Conservation (phyloP, 2,113 vertebrate species). For the Lethenteron reissneri region DNA sequence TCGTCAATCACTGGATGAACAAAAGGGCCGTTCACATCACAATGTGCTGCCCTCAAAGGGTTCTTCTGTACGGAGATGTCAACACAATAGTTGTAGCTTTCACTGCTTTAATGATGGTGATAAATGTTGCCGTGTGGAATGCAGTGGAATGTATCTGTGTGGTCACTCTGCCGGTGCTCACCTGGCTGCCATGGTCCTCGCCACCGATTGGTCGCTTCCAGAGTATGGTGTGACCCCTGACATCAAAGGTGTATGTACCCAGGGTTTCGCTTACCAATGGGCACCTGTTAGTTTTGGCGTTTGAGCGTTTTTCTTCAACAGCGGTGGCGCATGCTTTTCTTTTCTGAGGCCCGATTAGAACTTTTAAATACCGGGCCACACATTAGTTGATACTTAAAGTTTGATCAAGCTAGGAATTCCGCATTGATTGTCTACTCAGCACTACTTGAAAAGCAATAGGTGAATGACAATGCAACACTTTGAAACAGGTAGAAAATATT, state of each 20-base stretch:
- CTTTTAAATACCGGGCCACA: too few relatives aligned
- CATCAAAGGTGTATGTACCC: slow-evolving; percentile 39
- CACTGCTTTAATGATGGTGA: neutral
- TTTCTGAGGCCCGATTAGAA: neutral
- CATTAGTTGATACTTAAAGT: too few relatives aligned
- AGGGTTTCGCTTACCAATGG: neutral
- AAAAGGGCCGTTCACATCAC: neutral
- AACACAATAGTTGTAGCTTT: neutral
- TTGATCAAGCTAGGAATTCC: too few relatives aligned
- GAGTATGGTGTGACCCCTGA: slow-evolving; percentile 30
- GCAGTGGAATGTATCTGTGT: slow-evolving; percentile 58
- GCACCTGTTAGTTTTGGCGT: neutral
- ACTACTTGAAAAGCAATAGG: too few relatives aligned
- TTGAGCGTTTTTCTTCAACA: neutral
- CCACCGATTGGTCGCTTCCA: slow-evolving; percentile 35
- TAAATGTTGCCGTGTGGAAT: neutral
- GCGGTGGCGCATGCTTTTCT: neutral
- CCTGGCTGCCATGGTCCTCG: slow-evolving; percentile 54
- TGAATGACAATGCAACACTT: too few relatives aligned
- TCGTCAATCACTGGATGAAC: neutral
- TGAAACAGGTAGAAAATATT: too few relatives aligned
- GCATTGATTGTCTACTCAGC: too few relatives aligned
- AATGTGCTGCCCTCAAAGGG: neutral
- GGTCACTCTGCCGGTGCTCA: slow-evolving; percentile 86
- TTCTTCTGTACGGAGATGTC: neutral